Evolutionary conservation across 2,888 invertebrate species (phyloP).

Genomic region (Hydropsyche betteni): DNA sequence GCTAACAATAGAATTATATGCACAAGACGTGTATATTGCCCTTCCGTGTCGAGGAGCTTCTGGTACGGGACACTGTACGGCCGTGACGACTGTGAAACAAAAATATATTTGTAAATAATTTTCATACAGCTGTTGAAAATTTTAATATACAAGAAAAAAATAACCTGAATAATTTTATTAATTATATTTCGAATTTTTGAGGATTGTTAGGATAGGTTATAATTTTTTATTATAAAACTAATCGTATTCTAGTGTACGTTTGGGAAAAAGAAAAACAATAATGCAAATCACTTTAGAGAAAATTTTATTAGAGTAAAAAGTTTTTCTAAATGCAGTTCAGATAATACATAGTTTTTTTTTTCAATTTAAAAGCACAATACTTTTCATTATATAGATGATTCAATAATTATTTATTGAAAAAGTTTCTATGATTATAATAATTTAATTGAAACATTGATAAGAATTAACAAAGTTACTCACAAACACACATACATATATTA

Average conservation of each 20-base stretch:
- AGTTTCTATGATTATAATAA: no score
- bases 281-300: constrained; percentile 11
- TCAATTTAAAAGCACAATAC: constrained; percentile 9
- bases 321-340: constrained; percentile 24
- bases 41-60: constrained; percentile 92
- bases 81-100: constrained; percentile 76
- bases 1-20: constrained; percentile 94
- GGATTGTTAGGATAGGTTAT: no score
- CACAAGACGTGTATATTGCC: constrained; percentile 90
- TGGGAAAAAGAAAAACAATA: constrained; percentile 20
- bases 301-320: constrained; percentile 31
- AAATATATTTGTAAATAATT: constrained; percentile 22
- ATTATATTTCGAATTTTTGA: no score
- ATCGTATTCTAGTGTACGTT: no score
- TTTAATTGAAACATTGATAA: not conserved
- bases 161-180: constrained; percentile 17
- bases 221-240: no score
- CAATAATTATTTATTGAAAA: not conserved
- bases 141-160: not conserved
- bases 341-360: constrained; percentile 16
- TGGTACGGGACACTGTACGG: constrained; percentile 93
- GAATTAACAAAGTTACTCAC: not conserved
- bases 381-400: constrained; percentile 25
- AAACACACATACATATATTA: constrained; percentile 3
- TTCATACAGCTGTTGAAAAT: not conserved